Conservation (phyloP, 2,113 vertebrate species). For the Seriola aureovittata region DNA sequence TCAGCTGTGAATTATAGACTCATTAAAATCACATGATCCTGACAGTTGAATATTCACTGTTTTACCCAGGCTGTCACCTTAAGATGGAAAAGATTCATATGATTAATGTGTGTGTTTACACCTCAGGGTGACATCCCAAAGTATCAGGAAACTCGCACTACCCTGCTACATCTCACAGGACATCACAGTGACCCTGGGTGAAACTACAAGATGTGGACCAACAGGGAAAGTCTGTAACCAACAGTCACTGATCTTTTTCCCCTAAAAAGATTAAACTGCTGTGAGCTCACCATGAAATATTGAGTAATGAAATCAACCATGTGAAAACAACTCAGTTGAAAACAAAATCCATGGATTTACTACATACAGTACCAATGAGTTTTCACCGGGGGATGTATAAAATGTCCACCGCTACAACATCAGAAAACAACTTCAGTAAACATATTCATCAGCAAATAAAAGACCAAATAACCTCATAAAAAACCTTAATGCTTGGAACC, state of each 20-base stretch:
- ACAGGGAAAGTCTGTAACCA: not conserved
- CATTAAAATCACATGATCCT: slow-evolving; percentile 36
- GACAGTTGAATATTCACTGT: slow-evolving; percentile 20
- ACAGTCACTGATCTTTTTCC: not conserved
- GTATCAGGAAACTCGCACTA: not conserved
- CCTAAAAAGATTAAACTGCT: not conserved
- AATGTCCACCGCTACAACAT: too few species aligned
- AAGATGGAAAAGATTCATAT: slow-evolving; percentile 21
- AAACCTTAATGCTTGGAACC: too few species aligned
- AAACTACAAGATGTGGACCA: not conserved
- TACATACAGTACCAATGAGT: too few species aligned
- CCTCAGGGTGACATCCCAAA: not conserved
- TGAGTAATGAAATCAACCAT: not conserved
- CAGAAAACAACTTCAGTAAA: too few species aligned
- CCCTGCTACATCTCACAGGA: not conserved
- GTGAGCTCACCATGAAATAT: slow-evolving; percentile 5
- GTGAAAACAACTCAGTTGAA: not conserved
- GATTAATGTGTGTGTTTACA: slow-evolving; percentile 32
- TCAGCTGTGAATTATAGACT: slow-evolving; percentile 40
- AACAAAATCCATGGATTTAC: not conserved
- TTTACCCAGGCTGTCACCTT: slow-evolving; percentile 2
- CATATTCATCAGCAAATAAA: too few species aligned
- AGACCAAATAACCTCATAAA: too few species aligned
- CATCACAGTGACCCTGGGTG: not conserved
- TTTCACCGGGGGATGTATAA: too few species aligned